Evolutionary conservation across 2,113 vertebrate genomes (phyloP), one percentile per base, ranked within the genome.

Genomic region (Trematomus loennbergii): DNA sequence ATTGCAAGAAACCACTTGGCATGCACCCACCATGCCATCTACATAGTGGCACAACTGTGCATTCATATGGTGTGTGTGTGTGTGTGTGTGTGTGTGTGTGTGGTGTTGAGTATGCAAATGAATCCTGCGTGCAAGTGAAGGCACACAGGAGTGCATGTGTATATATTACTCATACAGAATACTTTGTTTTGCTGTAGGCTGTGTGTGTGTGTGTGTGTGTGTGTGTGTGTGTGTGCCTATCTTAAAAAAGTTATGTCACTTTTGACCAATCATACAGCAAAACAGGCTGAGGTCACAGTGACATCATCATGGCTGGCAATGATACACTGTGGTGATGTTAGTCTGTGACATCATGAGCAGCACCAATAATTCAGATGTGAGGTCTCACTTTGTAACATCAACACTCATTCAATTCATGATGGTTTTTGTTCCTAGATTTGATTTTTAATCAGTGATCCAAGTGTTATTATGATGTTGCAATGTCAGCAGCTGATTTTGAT

Each of bases 1-100:
- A 79, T 58, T 18, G 29, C 68, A 50, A 49, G 82, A 85, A 53
- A 67, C 48, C 66, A 67, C 58, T 59, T 87, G 72, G 82, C 88
- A 75, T 9, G 36, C n/a, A 40, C 60, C 54, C 75, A 61, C 43
- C 29, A n/a, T 25, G 50, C 12, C n/a, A 40, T 61, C 33, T 25
- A 52, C 55, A 61, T 58, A 25, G 55, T 0, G 12, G 20, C 64
- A 46, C 16, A 50, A 61, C 25, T 55, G 29, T 55, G 58, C 20
- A 33, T 78, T 54, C 36, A 29, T 46, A 20, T 12, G 7, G 40
- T 16, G 8, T 15, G 9, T 61, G 5, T 36, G 33, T 46, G 17
- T 40, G 20, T 68, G 22, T 57, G 36, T 12, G 5, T 12, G 8
- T 61, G 5, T 36, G 33, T 46, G 17, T 40, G 20, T 68, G 36